Conservation (phyloP, 2,888 invertebrate genomes). For the Oligia strigilis region DNA sequence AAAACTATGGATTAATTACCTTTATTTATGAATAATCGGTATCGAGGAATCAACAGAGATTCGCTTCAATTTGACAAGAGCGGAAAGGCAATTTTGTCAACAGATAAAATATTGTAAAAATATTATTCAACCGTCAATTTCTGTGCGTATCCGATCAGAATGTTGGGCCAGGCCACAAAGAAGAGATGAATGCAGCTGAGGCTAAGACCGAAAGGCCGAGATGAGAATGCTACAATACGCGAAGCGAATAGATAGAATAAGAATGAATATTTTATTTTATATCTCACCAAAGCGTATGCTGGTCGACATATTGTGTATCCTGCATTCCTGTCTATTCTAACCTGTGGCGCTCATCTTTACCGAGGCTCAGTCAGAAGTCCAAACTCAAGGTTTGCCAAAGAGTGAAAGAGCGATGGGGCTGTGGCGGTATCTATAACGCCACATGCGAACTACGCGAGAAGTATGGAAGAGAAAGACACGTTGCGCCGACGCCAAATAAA, state of each 20-base stretch:
- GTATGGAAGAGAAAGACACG: background rate
- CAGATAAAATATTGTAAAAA: slow-evolving; percentile 42
- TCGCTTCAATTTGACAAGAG: slow-evolving; percentile 69
- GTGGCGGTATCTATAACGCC: too few species aligned
- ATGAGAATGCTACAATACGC: background rate
- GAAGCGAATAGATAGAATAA: background rate
- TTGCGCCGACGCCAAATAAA: background rate
- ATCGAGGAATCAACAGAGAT: slow-evolving; percentile 61
- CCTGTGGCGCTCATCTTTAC: too few species aligned
- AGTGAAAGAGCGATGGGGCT: too few species aligned
- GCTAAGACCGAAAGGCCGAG: background rate
- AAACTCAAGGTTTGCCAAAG: too few species aligned
- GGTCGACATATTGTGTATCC: background rate
- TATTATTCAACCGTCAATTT: background rate
- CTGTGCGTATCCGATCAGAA: slow-evolving; percentile 48
- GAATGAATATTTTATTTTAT: background rate
- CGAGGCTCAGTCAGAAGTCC: too few species aligned
- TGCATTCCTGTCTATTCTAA: too few species aligned
- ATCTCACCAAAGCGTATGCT: background rate
- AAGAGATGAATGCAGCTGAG: background rate
- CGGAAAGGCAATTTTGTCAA: slow-evolving; percentile 42
- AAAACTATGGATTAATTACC: slow-evolving; percentile 77
- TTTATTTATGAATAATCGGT: slow-evolving; percentile 67
- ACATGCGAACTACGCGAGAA: too few species aligned
- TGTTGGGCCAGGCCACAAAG: too few species aligned